A percentile compares a stretch with the other conserved stretches of the same genome.
Evolutionary conservation across 2,113 vertebrate genomes (phyloP).

Genomic region (Physeter macrocephalus): DNA sequence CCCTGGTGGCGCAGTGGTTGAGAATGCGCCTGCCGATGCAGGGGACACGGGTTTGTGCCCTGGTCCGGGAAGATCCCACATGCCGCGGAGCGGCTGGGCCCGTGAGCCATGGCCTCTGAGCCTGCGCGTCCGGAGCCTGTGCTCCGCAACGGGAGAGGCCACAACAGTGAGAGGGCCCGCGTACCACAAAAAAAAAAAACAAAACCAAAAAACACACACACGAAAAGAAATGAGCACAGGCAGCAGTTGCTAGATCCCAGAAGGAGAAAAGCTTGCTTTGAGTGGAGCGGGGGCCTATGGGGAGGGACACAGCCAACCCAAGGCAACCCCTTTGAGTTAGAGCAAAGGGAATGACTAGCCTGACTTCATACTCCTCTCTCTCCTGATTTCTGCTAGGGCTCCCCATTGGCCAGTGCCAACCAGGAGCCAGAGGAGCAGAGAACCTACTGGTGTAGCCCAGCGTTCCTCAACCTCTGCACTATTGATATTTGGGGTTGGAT

Average conservation of each 20-base stretch:
- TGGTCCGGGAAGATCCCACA: too few species aligned
- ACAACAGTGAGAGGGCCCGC: too few species aligned
- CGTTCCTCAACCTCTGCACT: background rate
- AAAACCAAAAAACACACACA: too few species aligned
- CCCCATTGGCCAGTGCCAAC: background rate
- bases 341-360: background rate
- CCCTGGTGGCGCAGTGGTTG: too few species aligned
- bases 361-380: background rate
- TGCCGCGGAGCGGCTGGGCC: too few species aligned
- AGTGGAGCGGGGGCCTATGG: background rate
- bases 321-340: background rate
- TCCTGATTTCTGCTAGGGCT: background rate
- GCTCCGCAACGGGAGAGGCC: too few species aligned
- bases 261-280: background rate
- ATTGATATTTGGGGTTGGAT: background rate
- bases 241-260: conserved; percentile 33
- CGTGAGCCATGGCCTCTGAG: too few species aligned
- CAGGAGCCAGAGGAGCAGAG: background rate
- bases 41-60: too few species aligned
- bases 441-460: background rate
- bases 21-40: too few species aligned
- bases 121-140: too few species aligned
- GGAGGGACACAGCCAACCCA: background rate
- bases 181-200: too few species aligned
- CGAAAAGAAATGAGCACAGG: background rate